Conservation (phyloP, 1,140 invertebrate genomes). For the Kradibia gibbosae region DNA sequence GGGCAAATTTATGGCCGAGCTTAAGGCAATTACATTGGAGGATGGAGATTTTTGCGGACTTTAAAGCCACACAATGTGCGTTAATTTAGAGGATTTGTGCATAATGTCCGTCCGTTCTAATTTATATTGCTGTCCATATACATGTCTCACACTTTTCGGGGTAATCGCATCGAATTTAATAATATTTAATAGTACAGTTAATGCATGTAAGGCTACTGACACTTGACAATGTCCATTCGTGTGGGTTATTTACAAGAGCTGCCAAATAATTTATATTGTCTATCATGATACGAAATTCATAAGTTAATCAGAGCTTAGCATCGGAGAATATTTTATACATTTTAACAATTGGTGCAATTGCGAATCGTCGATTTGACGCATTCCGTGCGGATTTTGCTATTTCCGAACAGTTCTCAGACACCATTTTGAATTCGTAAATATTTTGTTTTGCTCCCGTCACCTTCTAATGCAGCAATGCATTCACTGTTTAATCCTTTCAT, state of each 20-base stretch:
- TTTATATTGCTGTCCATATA: conserved; percentile 16
- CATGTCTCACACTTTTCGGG: background rate
- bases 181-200: background rate
- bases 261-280: conserved; percentile 34
- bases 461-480: no score
- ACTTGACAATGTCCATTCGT: background rate
- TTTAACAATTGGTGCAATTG: no score
- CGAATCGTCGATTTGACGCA: no score
- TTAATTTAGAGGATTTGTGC: conserved; percentile 17
- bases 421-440: no score
- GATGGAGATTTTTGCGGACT: conserved; percentile 11
- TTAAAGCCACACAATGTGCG: conserved; percentile 18
- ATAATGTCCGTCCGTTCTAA: background rate
- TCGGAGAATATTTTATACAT: no score
- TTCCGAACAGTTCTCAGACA: no score
- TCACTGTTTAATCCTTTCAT: no score
- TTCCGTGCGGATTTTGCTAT: no score
- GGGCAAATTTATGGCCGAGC: conserved; percentile 1
- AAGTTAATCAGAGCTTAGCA: no score
- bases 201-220: background rate
- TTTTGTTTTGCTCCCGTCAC: no score
- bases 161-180: background rate
- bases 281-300: no score
- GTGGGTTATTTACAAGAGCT: background rate
- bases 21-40: background rate